These are phyloP conservation scores for Halocynthia roretzi DNA, from an alignment of 23 tunicate genomes.

Conservation along the genomic window DNA sequence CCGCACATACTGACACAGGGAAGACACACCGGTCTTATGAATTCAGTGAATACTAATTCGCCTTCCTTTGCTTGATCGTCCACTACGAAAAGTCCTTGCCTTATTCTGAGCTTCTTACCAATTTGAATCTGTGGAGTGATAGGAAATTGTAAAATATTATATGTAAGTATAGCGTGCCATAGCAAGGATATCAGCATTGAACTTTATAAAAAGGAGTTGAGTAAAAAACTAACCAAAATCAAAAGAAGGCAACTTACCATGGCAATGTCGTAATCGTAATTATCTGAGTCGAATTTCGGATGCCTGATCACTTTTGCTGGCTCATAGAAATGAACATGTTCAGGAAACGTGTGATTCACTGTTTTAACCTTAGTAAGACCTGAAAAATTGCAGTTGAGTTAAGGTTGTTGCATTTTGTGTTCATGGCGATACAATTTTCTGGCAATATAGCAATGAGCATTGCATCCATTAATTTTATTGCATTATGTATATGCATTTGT, in stretches of 20 bases:
- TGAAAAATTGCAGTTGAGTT: not conserved
- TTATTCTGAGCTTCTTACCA: not conserved
- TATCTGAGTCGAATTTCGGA: not conserved
- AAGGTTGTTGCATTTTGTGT: too few relatives aligned
- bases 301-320: slow-evolving; percentile 8
- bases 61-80: not conserved
- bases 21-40: not conserved
- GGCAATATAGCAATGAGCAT: not conserved
- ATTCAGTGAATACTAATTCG: not conserved
- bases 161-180: not conserved
- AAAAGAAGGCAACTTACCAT: slow-evolving; percentile 14
- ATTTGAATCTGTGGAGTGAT: not conserved
- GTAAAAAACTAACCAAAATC: not conserved
- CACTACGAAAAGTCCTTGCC: not conserved
- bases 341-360: not conserved
- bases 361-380: not conserved
- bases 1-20: not conserved
- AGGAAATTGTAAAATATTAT: not conserved
- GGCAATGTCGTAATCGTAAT: slow-evolving; percentile 33
- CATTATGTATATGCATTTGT: too few relatives aligned
- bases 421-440: not conserved
- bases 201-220: not conserved
- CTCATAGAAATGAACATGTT: not conserved
- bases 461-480: too few relatives aligned
- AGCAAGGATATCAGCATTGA: not conserved